Conservation (phyloP, 2,113 vertebrate genomes). For the Sclerurus mexicanus region DNA sequence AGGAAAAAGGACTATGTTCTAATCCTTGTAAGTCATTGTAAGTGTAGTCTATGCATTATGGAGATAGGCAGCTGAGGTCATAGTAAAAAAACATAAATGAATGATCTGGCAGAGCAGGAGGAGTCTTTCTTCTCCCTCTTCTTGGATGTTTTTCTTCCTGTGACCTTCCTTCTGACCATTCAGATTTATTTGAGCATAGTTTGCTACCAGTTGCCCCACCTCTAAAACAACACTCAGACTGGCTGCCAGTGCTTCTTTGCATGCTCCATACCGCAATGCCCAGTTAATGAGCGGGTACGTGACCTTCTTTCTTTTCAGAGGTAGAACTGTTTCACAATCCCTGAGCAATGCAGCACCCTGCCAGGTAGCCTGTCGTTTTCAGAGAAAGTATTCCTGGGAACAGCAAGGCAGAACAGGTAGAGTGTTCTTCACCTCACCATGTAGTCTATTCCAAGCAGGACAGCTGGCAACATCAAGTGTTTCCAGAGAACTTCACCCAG, state of each 20-base stretch:
- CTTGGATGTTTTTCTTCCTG: conserved; percentile 20
- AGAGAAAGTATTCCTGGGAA: conserved; percentile 53
- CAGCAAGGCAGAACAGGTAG: neutral
- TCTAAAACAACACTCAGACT: neutral
- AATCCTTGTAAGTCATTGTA: neutral
- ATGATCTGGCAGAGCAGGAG: neutral
- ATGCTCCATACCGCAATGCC: neutral
- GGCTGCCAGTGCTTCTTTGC: neutral
- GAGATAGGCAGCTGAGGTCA: neutral
- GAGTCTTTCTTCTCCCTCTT: neutral
- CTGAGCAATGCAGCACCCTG: neutral
- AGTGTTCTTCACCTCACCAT: neutral
- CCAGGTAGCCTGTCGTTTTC: neutral
- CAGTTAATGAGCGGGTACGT: neutral
- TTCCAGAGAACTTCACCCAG: neutral
- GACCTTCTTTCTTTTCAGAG: neutral
- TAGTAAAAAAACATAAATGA: neutral
- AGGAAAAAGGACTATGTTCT: neutral
- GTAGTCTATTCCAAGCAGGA: neutral
- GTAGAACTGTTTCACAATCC: conserved; percentile 30
- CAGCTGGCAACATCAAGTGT: neutral
- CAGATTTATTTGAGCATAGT: neutral
- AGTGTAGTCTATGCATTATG: neutral
- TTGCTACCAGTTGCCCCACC: neutral
- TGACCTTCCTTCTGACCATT: neutral